Evolutionary conservation across 2,797 vertebrate species (phyloP), one percentile per base, ranked within the genome.

Genomic region (Myotis pilosus): DNA sequence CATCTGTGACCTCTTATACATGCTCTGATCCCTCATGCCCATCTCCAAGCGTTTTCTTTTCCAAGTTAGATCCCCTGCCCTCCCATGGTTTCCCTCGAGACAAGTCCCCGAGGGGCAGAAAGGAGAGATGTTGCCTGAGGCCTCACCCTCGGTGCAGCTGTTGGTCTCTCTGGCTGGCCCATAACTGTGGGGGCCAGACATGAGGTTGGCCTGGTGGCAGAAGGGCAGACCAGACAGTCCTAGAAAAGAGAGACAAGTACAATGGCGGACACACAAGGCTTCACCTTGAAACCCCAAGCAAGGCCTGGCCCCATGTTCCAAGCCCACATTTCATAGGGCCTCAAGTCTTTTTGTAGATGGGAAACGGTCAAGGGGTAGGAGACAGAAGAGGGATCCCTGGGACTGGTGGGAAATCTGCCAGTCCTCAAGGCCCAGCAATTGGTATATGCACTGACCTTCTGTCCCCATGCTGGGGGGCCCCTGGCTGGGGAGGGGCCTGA

Each of bases 181-280:
- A 62, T 99, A 99, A 57, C 98, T 98, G 17, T 99, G 99, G 97
- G 99, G 98, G 0, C 98, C 97, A n/a, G 98, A 98, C 98, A 98
- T 98, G 97, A 99, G 98, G 97, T 98, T 99, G 82, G 98, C 97
- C 98, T 99, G 99, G 69, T 98, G 99, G 97, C 99, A 99, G 95
- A 98, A 99, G 80, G 99, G 98, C 97, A 98, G 96, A 95, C 98
- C 98, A 3, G 98, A 98, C 66, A 99, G 97, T 79, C 99, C 99
- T 99, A 96, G 55, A 93, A 91, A 90, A 84, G 57, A 84, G 41
- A 95, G 41, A 78, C 17, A 74, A 33, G 79, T 82, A 75, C 89
- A 76, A 53, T 84, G 20, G 44, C 79, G 51, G 10, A 41, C 33
- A 51, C 15, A 16, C 17, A 44, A 62, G 44, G 44, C 33, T 89